phyloP scores from a whole-genome alignment of 1,140 invertebrate species.

The Zaprionus camerounensis region DNA sequence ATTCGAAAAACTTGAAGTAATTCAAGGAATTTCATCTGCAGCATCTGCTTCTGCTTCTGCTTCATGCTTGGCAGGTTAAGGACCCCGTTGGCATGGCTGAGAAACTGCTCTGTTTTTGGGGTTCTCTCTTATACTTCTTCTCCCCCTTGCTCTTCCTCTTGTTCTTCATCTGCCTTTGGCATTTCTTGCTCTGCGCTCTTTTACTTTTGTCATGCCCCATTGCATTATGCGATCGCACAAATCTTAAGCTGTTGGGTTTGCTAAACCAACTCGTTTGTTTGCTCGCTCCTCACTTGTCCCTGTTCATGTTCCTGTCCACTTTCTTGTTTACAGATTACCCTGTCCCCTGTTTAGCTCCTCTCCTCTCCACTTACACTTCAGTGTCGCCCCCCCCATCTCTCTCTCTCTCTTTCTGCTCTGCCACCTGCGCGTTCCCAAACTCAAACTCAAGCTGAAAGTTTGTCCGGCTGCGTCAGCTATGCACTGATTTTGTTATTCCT shows the following conservation, averaged over 20 bases:
- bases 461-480: constrained; percentile 57
- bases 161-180: constrained; percentile 9
- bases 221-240: constrained; percentile 39
- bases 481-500: constrained; percentile 79
- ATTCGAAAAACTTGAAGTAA: background rate
- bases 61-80: constrained; percentile 4
- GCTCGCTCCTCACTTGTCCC: constrained; percentile 11
- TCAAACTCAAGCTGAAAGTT: constrained; percentile 44
- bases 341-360: background rate
- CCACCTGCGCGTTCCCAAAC: constrained; percentile 41
- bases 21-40: background rate
- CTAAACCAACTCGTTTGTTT: constrained; percentile 49
- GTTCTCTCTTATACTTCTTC: constrained; percentile 2
- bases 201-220: constrained; percentile 13
- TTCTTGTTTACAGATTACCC: constrained; percentile 46
- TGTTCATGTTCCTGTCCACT: constrained; percentile 41
- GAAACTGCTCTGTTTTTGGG: background rate
- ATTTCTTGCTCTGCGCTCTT: constrained; percentile 18
- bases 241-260: constrained; percentile 38
- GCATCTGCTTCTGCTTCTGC: background rate
- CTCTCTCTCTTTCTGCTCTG: background rate
- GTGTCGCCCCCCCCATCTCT: background rate
- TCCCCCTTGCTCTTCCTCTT: background rate
- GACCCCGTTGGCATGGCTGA: background rate
- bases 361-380: background rate